Conservation (phyloP, 2,113 vertebrate genomes). For the Brachyistius frenatus region DNA sequence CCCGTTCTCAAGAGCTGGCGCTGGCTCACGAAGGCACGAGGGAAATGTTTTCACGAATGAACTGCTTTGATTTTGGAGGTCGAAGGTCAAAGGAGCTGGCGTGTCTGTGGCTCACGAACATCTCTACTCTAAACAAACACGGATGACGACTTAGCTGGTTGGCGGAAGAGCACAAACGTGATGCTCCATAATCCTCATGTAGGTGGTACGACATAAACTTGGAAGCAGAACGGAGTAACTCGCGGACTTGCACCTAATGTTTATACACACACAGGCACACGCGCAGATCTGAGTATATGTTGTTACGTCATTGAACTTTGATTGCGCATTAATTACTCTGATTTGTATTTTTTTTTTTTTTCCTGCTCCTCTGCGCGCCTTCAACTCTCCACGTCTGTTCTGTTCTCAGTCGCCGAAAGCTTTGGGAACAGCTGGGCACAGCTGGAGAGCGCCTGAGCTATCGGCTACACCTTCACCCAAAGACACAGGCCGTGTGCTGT, state of each 20-base stretch:
- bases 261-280: background rate
- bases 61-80: too few relatives aligned
- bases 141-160: too few relatives aligned
- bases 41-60: too few relatives aligned
- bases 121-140: too few relatives aligned
- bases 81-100: too few relatives aligned
- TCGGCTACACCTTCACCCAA: background rate
- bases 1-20: too few relatives aligned
- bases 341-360: background rate
- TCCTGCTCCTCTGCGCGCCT: background rate
- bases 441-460: background rate
- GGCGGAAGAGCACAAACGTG: too few relatives aligned
- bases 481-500: background rate
- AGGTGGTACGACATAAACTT: background rate
- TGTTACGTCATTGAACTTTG: slow-evolving; percentile 11
- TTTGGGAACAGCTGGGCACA: slow-evolving; percentile 38
- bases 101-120: too few relatives aligned
- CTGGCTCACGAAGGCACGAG: too few relatives aligned
- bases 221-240: background rate
- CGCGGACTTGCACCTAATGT: too few relatives aligned
- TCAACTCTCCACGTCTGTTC: slow-evolving; percentile 24
- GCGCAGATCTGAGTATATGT: background rate
- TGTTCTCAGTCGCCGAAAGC: background rate
- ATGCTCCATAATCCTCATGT: background rate
- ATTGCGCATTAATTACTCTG: slow-evolving; percentile 16